A percentile compares a stretch with the other conserved stretches of the same genome.
phyloP scores from a whole-genome alignment of 2,888 invertebrate species.

The Mechanitis messenoides region DNA sequence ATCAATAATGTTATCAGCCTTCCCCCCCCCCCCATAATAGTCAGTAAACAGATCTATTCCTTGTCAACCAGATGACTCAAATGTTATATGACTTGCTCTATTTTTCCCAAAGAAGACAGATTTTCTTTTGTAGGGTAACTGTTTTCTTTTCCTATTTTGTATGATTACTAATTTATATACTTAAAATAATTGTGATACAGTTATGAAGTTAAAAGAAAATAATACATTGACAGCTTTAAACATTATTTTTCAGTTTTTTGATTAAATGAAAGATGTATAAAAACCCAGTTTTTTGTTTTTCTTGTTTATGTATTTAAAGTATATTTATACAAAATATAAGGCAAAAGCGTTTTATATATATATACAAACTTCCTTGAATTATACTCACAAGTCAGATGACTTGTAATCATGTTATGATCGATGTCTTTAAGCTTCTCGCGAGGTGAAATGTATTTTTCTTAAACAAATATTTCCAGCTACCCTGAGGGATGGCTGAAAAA shows the following conservation, averaged over 20 bases:
- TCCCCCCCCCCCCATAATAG: constrained; percentile 14
- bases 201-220: no score
- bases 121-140: constrained; percentile 26
- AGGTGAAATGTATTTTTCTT: constrained; percentile 28
- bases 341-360: neutral
- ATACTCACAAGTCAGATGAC: constrained; percentile 25
- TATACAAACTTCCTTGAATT: neutral
- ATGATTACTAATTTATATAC: neutral
- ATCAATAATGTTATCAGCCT: constrained; percentile 22
- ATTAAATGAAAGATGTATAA: no score
- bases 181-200: no score
- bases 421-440: constrained; percentile 26
- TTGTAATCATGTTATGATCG: constrained; percentile 32
- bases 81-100: constrained; percentile 31
- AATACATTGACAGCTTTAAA: no score
- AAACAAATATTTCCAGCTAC: constrained; percentile 25
- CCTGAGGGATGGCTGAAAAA: constrained; percentile 10
- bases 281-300: no score
- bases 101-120: constrained; percentile 33
- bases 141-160: neutral
- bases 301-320: no score
- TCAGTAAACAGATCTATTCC: constrained; percentile 19
- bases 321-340: no score
- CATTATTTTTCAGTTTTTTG: no score
- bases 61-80: constrained; percentile 19